phyloP scores from a whole-genome alignment of 2,113 vertebrate species.

The Zootoca vivipara region DNA sequence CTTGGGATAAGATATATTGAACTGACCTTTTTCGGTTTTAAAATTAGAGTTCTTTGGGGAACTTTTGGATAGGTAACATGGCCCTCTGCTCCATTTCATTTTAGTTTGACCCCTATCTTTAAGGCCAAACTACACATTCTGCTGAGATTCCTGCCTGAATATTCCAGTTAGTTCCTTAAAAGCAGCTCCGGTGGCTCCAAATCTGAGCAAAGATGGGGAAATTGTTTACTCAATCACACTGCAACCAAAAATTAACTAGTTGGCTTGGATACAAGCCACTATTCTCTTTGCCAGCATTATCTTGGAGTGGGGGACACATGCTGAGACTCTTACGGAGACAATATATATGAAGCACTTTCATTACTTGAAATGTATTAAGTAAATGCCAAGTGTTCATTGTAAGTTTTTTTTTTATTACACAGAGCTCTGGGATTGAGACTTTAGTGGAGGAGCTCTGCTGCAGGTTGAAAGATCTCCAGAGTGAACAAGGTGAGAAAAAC shows the following conservation, averaged over 20 bases:
- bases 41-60: not conserved
- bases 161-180: not conserved
- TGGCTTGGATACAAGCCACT: not conserved
- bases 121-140: not conserved
- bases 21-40: not conserved
- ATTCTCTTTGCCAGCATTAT: not conserved
- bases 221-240: not conserved
- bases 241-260: not conserved
- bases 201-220: not conserved
- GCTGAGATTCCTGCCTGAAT: not conserved
- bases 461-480: conserved; percentile 96
- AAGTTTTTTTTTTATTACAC: conserved; percentile 35
- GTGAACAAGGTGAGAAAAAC: conserved; percentile 88
- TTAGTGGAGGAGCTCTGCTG: conserved; percentile 99
- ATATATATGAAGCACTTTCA: not conserved
- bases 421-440: conserved; percentile 98
- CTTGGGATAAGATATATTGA: not conserved
- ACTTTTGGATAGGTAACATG: not conserved
- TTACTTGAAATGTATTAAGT: not conserved
- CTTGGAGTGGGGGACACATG: not conserved
- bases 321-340: not conserved
- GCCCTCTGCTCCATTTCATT: not conserved
- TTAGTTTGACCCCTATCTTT: not conserved
- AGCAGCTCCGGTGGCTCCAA: not conserved
- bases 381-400: not conserved